These are phyloP conservation scores for Muscina levida DNA, from an alignment of 2,888 invertebrate species.

Conservation along the genomic window DNA sequence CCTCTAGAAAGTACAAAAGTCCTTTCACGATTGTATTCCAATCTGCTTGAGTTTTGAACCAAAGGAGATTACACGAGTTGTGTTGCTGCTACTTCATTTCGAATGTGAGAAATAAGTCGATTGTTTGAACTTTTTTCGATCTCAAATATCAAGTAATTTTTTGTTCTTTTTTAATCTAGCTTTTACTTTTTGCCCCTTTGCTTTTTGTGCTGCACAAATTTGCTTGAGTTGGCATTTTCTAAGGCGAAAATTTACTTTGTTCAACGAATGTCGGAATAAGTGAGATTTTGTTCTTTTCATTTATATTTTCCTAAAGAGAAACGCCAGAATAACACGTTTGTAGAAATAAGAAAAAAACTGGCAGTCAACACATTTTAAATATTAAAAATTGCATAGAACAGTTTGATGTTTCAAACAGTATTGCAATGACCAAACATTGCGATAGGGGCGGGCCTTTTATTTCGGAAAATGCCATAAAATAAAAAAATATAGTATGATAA, in stretches of 20 bases:
- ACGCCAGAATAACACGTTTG: conserved; percentile 11
- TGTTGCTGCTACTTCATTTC: background rate
- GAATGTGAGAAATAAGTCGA: conserved; percentile 1
- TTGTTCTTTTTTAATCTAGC: background rate
- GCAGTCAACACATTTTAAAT: conserved; percentile 31
- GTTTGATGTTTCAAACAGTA: too few species aligned
- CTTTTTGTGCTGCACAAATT: background rate
- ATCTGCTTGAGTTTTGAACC: background rate
- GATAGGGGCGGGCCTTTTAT: background rate
- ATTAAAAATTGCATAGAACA: conserved; percentile 32
- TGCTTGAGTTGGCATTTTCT: conserved; percentile 15
- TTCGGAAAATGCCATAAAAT: too few species aligned
- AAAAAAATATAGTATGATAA: too few species aligned
- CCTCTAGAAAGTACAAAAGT: background rate
- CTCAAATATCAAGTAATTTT: background rate
- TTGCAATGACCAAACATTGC: background rate
- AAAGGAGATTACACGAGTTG: too few species aligned
- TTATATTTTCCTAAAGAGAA: conserved; percentile 25
- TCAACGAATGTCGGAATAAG: conserved; percentile 5
- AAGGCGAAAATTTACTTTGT: conserved; percentile 20
- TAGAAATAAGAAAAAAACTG: conserved; percentile 8
- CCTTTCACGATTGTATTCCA: background rate
- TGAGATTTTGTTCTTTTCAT: conserved; percentile 6
- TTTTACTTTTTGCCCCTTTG: background rate
- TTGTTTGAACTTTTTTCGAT: conserved; percentile 3